Conservation (phyloP, 2,888 invertebrate genomes). For the Dynastes grantii region DNA sequence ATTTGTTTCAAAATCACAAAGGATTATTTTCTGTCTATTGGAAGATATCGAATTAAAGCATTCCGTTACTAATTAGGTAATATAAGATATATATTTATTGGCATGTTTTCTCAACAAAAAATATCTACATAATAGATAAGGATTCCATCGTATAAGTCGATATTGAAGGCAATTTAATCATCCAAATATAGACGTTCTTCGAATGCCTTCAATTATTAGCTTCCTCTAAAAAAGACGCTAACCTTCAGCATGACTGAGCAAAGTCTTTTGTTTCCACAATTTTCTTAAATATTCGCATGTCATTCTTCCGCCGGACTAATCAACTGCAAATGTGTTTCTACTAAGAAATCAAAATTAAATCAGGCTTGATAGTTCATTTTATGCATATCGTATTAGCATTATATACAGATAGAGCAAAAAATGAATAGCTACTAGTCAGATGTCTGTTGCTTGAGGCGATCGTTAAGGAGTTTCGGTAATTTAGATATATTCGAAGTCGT, state of each 20-base stretch:
- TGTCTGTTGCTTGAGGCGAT: not conserved
- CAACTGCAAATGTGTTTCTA: not conserved
- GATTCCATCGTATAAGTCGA: not conserved
- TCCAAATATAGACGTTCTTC: not conserved
- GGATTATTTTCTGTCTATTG: no score
- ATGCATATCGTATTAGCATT: not conserved
- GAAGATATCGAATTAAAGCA: no score
- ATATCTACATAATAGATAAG: not conserved
- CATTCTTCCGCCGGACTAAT: not conserved
- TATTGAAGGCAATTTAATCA: not conserved
- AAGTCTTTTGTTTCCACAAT: constrained; percentile 18
- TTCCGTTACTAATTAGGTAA: no score
- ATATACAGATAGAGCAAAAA: not conserved
- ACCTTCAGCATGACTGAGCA: constrained; percentile 17
- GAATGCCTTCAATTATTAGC: not conserved
- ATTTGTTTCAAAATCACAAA: no score
- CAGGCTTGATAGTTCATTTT: not conserved
- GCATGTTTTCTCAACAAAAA: no score
- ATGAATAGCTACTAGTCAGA: not conserved
- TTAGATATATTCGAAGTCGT: constrained; percentile 14
- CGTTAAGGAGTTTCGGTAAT: constrained; percentile 8
- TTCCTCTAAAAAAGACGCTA: not conserved
- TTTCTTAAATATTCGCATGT: constrained; percentile 4
- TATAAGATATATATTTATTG: no score
- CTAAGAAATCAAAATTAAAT: constrained; percentile 27